A percentile compares a stretch with the other conserved stretches of the same genome.
These are phyloP conservation scores for Fistularia commersonii DNA, from an alignment of 2,797 vertebrate species.

Conservation along the genomic window DNA sequence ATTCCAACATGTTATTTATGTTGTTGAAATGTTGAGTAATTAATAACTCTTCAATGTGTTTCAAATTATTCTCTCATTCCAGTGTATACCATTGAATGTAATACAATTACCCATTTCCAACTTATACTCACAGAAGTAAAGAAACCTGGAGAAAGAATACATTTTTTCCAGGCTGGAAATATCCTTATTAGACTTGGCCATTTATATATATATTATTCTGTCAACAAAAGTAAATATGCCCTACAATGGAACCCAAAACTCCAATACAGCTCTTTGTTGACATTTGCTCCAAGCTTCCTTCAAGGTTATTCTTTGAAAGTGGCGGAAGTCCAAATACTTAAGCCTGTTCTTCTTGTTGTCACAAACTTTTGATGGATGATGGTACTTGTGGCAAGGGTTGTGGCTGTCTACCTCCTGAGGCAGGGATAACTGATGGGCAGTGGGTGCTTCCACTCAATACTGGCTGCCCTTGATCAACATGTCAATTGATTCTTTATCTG, in stretches of 20 bases:
- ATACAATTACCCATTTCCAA: no score
- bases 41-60: no score
- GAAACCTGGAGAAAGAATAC: no score
- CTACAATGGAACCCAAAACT: slow-evolving; percentile 2
- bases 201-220: no score
- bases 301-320: slow-evolving; percentile 62
- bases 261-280: slow-evolving; percentile 9
- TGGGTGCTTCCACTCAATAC: slow-evolving; percentile 61
- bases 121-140: no score
- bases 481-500: slow-evolving; percentile 65
- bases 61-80: no score
- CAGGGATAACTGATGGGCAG: slow-evolving; percentile 64
- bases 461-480: slow-evolving; percentile 66
- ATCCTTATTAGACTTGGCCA: no score
- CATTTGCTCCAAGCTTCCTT: slow-evolving; percentile 21
- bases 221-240: neutral
- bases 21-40: no score
- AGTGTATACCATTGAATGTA: no score
- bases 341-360: slow-evolving; percentile 36
- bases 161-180: no score
- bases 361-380: slow-evolving; percentile 72
- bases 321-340: slow-evolving; percentile 45
- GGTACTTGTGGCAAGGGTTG: slow-evolving; percentile 43
- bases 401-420: slow-evolving; percentile 55
- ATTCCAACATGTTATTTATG: no score